Conservation (phyloP, 2,888 invertebrate genomes). For the Dilophus febrilis region DNA sequence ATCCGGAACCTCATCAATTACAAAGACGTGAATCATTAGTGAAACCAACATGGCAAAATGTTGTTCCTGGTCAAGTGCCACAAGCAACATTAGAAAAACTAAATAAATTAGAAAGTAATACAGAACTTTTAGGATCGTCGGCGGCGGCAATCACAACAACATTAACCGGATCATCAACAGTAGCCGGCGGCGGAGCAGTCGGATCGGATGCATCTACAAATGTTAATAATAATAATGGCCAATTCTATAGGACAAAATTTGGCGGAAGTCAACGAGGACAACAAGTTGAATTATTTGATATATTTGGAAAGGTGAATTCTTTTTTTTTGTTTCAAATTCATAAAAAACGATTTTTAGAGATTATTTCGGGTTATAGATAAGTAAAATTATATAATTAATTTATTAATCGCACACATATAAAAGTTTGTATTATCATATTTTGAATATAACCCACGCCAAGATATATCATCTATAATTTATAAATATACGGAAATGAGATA, state of each 20-base stretch:
- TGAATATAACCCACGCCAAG: too few relatives aligned
- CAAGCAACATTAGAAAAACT: constrained; percentile 25
- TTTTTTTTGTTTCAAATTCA: constrained; percentile 6
- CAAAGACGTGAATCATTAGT: constrained; percentile 27
- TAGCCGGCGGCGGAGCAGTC: background rate
- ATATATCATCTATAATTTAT: too few relatives aligned
- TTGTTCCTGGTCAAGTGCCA: constrained; percentile 27
- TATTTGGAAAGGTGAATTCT: constrained; percentile 24
- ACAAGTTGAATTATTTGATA: constrained; percentile 20
- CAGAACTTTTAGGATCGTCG: background rate
- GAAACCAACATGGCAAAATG: constrained; percentile 31
- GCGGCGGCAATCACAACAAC: background rate
- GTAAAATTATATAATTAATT: too few relatives aligned
- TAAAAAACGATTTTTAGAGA: too few relatives aligned
- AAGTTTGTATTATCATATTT: too few relatives aligned
- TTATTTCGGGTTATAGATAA: too few relatives aligned
- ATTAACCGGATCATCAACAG: background rate
- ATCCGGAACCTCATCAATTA: constrained; percentile 4
- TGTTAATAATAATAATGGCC: too few relatives aligned
- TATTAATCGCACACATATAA: too few relatives aligned
- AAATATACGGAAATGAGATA: too few relatives aligned
- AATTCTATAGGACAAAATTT: too few relatives aligned
- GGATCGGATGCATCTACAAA: background rate
- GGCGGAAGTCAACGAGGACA: constrained; percentile 7
- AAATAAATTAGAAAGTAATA: constrained; percentile 19